Conservation (phyloP, 2,113 vertebrate genomes). For the Strix uralensis region DNA sequence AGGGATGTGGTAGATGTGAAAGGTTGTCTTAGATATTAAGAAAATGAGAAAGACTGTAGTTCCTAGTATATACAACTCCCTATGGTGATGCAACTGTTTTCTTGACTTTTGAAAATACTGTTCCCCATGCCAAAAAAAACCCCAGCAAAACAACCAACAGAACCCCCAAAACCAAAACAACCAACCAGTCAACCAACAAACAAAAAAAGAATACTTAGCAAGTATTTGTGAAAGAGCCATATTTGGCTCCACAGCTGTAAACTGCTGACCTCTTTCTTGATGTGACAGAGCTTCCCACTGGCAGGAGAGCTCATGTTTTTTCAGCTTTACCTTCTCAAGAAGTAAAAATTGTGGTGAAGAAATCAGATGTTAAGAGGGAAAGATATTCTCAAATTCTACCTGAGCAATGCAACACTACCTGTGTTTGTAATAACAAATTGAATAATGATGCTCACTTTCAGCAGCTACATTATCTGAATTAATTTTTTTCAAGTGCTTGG, state of each 20-base stretch:
- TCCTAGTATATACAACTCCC: not conserved
- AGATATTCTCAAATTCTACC: not conserved
- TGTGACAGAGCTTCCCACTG: not conserved
- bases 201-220: not conserved
- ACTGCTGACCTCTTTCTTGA: not conserved
- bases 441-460: not conserved
- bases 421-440: not conserved
- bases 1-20: not conserved
- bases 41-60: not conserved
- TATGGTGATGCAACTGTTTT: not conserved
- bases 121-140: not conserved
- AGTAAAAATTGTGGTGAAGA: not conserved
- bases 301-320: slow-evolving; percentile 2
- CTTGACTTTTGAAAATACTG: not conserved
- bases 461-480: not conserved
- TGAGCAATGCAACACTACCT: not conserved
- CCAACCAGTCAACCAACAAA: not conserved
- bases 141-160: not conserved
- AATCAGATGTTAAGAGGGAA: not conserved
- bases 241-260: not conserved
- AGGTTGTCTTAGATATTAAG: not conserved
- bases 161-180: not conserved
- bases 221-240: not conserved
- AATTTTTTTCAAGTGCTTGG: not conserved
- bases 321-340: slow-evolving; percentile 33